Conservation (phyloP, 2,797 vertebrate genomes). For the Nannoperca obscura region DNA sequence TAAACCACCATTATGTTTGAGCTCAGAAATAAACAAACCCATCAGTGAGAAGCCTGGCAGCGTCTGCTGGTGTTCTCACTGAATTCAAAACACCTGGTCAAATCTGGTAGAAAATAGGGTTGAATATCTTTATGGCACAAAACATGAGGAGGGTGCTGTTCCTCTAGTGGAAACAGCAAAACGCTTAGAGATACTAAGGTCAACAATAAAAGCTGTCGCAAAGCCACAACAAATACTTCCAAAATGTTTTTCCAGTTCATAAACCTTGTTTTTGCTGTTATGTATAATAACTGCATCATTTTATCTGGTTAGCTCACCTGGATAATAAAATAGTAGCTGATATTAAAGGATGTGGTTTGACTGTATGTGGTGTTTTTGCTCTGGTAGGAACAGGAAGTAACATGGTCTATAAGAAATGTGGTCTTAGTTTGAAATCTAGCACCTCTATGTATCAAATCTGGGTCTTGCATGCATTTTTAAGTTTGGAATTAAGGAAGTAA, state of each 20-base stretch:
- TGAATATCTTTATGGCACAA: neutral
- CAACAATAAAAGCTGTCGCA: neutral
- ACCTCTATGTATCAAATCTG: conserved; percentile 1
- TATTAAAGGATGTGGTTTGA: neutral
- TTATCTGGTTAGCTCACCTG: no score
- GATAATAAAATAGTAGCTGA: neutral
- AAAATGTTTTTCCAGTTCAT: neutral
- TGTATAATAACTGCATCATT: neutral
- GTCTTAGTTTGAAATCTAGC: conserved; percentile 14
- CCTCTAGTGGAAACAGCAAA: neutral
- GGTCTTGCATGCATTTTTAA: neutral
- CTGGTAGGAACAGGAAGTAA: conserved; percentile 1
- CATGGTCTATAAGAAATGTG: neutral
- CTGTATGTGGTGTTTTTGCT: neutral
- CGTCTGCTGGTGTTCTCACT: neutral
- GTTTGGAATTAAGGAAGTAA: neutral
- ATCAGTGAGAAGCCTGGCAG: no score
- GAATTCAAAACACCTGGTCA: neutral
- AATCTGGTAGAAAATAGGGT: neutral
- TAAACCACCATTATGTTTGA: no score
- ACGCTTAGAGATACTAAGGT: neutral
- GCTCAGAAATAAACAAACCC: no score
- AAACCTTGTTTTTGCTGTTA: neutral
- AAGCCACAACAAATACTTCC: neutral
- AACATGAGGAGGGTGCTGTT: neutral